Evolutionary conservation across 2,888 invertebrate species (phyloP).

Genomic region (Trissolcus brochymenae): DNA sequence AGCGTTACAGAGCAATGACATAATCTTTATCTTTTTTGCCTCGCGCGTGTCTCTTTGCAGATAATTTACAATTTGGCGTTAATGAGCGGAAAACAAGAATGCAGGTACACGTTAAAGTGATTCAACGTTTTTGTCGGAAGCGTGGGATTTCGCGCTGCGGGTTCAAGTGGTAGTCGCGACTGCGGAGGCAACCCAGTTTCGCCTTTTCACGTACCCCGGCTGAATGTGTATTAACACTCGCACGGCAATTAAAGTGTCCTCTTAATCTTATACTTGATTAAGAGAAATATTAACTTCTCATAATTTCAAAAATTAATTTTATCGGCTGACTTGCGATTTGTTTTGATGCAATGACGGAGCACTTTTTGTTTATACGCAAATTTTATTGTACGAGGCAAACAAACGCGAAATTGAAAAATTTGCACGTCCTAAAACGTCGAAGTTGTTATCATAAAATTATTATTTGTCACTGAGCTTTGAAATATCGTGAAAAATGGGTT

Average conservation of each 20-base stretch:
- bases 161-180: constrained; percentile 24
- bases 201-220: constrained; percentile 26
- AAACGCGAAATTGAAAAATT: too few species aligned
- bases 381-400: too few species aligned
- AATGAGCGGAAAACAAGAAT: constrained; percentile 50
- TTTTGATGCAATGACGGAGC: too few species aligned
- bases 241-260: constrained; percentile 25
- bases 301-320: too few species aligned
- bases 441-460: too few species aligned
- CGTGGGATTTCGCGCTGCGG: constrained; percentile 39
- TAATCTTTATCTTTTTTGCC: constrained; percentile 33
- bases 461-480: background rate
- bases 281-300: too few species aligned
- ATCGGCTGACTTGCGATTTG: too few species aligned
- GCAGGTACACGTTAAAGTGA: constrained; percentile 41
- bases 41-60: constrained; percentile 12
- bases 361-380: too few species aligned
- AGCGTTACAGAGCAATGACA: constrained; percentile 2
- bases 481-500: background rate
- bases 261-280: too few species aligned
- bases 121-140: constrained; percentile 43
- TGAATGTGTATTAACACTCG: constrained; percentile 34
- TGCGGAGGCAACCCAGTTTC: constrained; percentile 33
- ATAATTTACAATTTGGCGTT: constrained; percentile 45
- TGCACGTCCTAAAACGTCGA: too few species aligned